phyloP scores from a whole-genome alignment of 1,140 invertebrate species.

The Lamellibrachia luymesi region DNA sequence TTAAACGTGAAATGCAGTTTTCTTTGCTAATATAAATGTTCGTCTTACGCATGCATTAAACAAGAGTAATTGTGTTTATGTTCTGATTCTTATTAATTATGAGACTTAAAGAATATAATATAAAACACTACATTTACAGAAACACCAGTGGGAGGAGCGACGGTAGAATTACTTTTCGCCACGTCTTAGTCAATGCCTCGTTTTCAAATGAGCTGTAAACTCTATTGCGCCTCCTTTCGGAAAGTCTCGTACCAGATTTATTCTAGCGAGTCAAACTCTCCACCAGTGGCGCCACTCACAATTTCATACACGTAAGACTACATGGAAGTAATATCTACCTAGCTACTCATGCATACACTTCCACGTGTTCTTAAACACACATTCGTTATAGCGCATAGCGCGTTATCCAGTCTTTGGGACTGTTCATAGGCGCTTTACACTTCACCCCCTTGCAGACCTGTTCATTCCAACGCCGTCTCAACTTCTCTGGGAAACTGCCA shows the following conservation, averaged over 20 bases:
- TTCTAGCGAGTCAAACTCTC: too few species aligned
- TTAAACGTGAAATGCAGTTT: not conserved
- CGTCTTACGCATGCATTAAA: not conserved
- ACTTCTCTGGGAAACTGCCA: too few species aligned
- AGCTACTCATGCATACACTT: too few species aligned
- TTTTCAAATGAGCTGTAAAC: not conserved
- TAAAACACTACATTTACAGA: not conserved
- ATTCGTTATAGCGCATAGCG: too few species aligned
- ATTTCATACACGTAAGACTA: too few species aligned
- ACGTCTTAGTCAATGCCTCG: not conserved
- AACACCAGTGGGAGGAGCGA: not conserved
- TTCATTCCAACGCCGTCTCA: too few species aligned
- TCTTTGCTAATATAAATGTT: not conserved
- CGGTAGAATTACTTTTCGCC: not conserved
- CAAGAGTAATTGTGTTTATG: not conserved
- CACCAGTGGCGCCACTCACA: too few species aligned
- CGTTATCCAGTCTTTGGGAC: too few species aligned
- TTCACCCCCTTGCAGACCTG: too few species aligned
- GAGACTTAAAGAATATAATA: not conserved
- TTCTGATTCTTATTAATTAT: not conserved
- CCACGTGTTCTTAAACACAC: too few species aligned
- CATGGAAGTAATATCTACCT: too few species aligned
- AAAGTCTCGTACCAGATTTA: not conserved
- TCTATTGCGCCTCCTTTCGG: not conserved
- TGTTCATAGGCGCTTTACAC: too few species aligned